Conservation (phyloP, 2,797 vertebrate species). For the Acrossocheilus wenchowensis region DNA sequence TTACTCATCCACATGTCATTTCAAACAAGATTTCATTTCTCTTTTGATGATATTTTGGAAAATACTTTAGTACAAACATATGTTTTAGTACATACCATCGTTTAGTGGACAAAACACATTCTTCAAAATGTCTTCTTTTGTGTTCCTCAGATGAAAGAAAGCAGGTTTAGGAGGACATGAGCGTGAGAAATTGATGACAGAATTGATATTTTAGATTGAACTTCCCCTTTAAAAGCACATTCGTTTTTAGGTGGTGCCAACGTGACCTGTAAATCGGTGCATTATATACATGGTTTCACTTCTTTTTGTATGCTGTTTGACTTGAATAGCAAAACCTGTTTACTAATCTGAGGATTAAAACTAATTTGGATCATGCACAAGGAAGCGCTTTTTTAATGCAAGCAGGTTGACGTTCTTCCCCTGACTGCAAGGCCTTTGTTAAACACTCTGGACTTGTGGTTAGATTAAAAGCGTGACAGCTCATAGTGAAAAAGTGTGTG, state of each 20-base stretch:
- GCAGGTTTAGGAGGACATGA: background rate
- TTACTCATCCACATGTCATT: background rate
- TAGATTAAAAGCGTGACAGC: background rate
- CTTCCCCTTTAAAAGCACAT: background rate
- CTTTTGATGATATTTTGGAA: background rate
- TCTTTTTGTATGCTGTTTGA: background rate
- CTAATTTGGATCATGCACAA: background rate
- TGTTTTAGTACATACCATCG: background rate
- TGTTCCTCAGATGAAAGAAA: background rate
- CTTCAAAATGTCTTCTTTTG: background rate
- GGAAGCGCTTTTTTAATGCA: background rate
- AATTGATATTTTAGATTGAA: background rate
- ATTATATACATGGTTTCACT: background rate
- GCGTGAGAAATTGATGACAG: background rate
- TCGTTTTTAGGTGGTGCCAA: background rate
- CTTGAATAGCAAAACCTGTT: slow-evolving; percentile 13
- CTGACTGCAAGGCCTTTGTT: background rate
- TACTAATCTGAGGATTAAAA: slow-evolving; percentile 9
- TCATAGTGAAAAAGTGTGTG: background rate
- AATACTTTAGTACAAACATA: too few species aligned
- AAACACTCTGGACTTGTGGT: background rate
- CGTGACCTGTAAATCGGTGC: background rate
- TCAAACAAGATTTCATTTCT: background rate
- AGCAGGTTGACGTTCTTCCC: background rate
- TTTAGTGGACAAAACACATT: background rate